Conservation (phyloP, 2,888 invertebrate species). For the Drosophila histrio region DNA sequence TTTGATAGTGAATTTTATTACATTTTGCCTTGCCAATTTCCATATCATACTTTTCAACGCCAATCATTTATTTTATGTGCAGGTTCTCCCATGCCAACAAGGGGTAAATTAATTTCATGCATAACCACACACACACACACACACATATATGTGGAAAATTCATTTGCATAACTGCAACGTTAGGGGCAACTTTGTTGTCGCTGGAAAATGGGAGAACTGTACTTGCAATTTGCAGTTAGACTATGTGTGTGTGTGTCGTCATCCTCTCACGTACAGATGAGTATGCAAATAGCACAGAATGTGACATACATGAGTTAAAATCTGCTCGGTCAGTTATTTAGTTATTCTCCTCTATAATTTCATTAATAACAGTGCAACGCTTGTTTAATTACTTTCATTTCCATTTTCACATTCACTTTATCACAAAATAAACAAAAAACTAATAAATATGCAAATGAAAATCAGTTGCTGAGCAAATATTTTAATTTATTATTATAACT, state of each 20-base stretch:
- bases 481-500: neutral
- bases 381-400: conserved; percentile 3
- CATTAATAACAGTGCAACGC: conserved; percentile 15
- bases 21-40: neutral
- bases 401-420: neutral
- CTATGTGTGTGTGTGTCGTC: conserved; percentile 34
- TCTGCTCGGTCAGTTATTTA: conserved; percentile 13
- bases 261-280: conserved; percentile 8
- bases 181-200: conserved; percentile 13
- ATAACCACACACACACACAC: conserved; percentile 1
- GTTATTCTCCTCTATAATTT: conserved; percentile 9
- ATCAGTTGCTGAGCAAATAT: neutral
- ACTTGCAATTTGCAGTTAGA: conserved; percentile 49
- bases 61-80: neutral
- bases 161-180: conserved; percentile 63
- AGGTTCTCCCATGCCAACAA: neutral
- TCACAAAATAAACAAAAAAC: neutral
- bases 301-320: neutral
- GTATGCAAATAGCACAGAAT: neutral
- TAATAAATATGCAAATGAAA: conserved; percentile 5
- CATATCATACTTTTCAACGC: neutral
- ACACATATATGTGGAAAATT: conserved; percentile 14
- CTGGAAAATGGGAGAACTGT: conserved; percentile 37
- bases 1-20: neutral
- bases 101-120: conserved; percentile 8